phyloP scores from a whole-genome alignment of 1,140 invertebrate species.

The Bombus vancouverensis region DNA sequence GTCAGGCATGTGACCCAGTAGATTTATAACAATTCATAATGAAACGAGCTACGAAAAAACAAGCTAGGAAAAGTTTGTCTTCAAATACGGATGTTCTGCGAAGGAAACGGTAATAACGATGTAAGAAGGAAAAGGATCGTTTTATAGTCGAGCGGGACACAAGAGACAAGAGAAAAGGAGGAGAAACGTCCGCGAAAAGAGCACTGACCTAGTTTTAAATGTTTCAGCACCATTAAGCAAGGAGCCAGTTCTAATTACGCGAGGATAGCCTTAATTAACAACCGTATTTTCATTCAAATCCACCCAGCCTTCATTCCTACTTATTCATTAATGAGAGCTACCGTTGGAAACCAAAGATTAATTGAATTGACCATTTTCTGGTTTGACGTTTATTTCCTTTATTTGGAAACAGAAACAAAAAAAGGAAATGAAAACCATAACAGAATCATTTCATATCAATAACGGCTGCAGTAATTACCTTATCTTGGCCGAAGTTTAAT shows the following conservation, averaged over 20 bases:
- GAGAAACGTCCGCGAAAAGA: slow-evolving; percentile 48
- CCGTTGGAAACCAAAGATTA: slow-evolving; percentile 55
- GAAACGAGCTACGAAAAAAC: slow-evolving; percentile 53
- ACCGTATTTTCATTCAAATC: slow-evolving; percentile 70
- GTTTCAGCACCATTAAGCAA: slow-evolving; percentile 69
- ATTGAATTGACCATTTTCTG: slow-evolving; percentile 59
- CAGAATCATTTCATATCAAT: not conserved
- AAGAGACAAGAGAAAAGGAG: slow-evolving; percentile 32
- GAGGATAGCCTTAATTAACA: slow-evolving; percentile 78
- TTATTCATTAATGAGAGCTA: slow-evolving; percentile 71
- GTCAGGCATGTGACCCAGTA: slow-evolving; percentile 39
- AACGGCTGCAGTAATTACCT: slow-evolving; percentile 77
- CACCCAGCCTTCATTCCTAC: slow-evolving; percentile 49
- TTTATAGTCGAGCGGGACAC: not conserved
- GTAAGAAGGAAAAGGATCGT: slow-evolving; percentile 27
- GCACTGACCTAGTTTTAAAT: slow-evolving; percentile 72
- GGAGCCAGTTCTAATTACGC: slow-evolving; percentile 74
- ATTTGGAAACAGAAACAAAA: not conserved
- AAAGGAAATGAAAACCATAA: no score
- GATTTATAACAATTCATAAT: slow-evolving; percentile 66
- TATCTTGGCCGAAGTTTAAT: slow-evolving; percentile 90
- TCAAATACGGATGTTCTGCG: slow-evolving; percentile 40
- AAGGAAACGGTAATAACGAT: slow-evolving; percentile 53
- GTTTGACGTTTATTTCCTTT: slow-evolving; percentile 2
- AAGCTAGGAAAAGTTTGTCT: slow-evolving; percentile 41